Evolutionary conservation across 2,113 vertebrate species (phyloP), one percentile per base, ranked within the genome.

Genomic region (Lampris megalopsis): DNA sequence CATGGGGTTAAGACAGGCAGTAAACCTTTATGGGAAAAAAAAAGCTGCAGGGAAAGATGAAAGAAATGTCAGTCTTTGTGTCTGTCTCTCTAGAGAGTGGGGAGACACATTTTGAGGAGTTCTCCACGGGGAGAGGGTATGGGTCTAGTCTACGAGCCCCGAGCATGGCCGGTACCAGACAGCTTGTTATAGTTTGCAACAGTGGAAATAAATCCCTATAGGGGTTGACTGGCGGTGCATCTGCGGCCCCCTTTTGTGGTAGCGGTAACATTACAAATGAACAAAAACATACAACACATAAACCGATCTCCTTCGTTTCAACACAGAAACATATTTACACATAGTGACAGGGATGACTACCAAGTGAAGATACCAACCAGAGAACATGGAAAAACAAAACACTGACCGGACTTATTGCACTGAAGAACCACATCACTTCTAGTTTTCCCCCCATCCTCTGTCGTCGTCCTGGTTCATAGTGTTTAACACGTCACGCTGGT

Each of bases 401-500:
- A 45, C 43, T 45, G 43, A 5, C 7, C 43, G 7, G 7, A 5
- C 7, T 40, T 38, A 40, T 49, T 9, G 9, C 0, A 40, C n/a
- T 11, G 8, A 70, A 64, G 56, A 67, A 75, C 68, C 49, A 35
- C 6, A 24, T 24, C 24, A 24, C 24, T 24, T 24, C 56, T 24
- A 37, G 40, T 13, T 9, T 8, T 35, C 11, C 49, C 40, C 59
- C 63, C 56, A 63, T 63, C 71, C 81, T 64, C 73, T 48, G 52
- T 67, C 75, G 72, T 54, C 76, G 63, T 42, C 2, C 40, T 65
- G 61, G 24, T 75, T 68, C 75, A 63, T 81, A 83, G 80, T 53
- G 67, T 84, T 79, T 73, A 74, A 85, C 70, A 91, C 81, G 42
- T 82, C 86, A 86, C 52, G 1, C 74, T 84, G 86, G 77, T 91